Conservation (phyloP, 2,113 vertebrate genomes). For the Mesembrinibis cayennensis region DNA sequence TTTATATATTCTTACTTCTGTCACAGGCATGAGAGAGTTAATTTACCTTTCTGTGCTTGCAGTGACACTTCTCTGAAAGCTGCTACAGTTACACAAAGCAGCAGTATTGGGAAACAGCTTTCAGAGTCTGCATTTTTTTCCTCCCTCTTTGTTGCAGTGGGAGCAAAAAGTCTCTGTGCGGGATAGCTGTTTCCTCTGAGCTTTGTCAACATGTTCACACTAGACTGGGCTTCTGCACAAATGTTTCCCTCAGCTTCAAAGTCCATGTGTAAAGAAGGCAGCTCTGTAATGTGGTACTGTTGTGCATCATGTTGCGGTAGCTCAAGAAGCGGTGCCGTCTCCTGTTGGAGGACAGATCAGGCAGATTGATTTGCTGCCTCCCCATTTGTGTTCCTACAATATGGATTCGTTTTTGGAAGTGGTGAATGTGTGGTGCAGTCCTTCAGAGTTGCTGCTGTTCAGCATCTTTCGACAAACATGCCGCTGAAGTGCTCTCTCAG, state of each 20-base stretch:
- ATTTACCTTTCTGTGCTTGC: not conserved
- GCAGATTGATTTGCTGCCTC: not conserved
- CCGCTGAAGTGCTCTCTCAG: not conserved
- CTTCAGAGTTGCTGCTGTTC: not conserved
- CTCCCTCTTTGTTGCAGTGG: not conserved
- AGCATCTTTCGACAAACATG: not conserved
- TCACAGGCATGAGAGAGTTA: not conserved
- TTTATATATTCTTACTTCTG: not conserved
- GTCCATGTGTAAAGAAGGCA: not conserved
- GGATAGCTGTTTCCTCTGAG: not conserved
- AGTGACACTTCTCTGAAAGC: not conserved
- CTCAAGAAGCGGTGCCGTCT: not conserved
- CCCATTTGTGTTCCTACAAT: not conserved
- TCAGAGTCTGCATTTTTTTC: not conserved
- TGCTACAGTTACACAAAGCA: not conserved
- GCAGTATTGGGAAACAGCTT: not conserved
- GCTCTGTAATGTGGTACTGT: not conserved
- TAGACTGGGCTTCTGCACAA: not conserved
- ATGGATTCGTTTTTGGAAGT: not conserved
- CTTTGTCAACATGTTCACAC: not conserved
- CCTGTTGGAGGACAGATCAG: not conserved
- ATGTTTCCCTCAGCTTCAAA: not conserved
- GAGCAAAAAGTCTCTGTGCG: not conserved
- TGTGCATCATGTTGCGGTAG: not conserved
- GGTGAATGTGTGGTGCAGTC: not conserved